phyloP scores from a whole-genome alignment of 2,888 invertebrate genomes.

The Augiades crinisus region DNA sequence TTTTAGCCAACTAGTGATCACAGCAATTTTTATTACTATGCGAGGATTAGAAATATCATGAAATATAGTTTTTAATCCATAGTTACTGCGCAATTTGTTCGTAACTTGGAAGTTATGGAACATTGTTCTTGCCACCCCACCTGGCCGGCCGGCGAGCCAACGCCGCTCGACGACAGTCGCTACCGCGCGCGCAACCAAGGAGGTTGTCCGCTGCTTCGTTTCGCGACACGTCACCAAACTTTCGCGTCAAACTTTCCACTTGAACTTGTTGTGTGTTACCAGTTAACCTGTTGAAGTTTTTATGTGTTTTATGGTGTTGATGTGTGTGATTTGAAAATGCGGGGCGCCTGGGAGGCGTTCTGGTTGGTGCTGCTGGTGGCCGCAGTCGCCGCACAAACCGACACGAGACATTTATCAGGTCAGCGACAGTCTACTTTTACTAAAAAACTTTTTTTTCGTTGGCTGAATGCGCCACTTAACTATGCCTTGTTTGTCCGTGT shows the following conservation, averaged over 20 bases:
- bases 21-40: too few species aligned
- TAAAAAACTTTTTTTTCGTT: slow-evolving; percentile 18
- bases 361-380: slow-evolving; percentile 61
- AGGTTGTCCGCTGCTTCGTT: slow-evolving; percentile 38
- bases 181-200: slow-evolving; percentile 44
- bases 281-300: slow-evolving; percentile 41
- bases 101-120: slow-evolving; percentile 1
- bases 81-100: not conserved
- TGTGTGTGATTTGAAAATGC: slow-evolving; percentile 72
- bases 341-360: slow-evolving; percentile 74
- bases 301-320: slow-evolving; percentile 64
- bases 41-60: too few species aligned
- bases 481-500: slow-evolving; percentile 10
- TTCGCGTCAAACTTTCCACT: slow-evolving; percentile 64
- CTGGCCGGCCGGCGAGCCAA: slow-evolving; percentile 38
- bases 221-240: slow-evolving; percentile 67
- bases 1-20: too few species aligned
- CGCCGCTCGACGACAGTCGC: slow-evolving; percentile 55
- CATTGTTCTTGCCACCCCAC: slow-evolving; percentile 47
- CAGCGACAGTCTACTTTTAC: slow-evolving; percentile 32
- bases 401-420: slow-evolving; percentile 76
- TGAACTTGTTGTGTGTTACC: slow-evolving; percentile 36
- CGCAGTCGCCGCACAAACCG: slow-evolving; percentile 58
- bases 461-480: slow-evolving; percentile 11
- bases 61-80: too few species aligned